A percentile compares a stretch with the other conserved stretches of the same genome.
Conservation (phyloP, 2,888 invertebrate species). For the Aquatica leii region DNA sequence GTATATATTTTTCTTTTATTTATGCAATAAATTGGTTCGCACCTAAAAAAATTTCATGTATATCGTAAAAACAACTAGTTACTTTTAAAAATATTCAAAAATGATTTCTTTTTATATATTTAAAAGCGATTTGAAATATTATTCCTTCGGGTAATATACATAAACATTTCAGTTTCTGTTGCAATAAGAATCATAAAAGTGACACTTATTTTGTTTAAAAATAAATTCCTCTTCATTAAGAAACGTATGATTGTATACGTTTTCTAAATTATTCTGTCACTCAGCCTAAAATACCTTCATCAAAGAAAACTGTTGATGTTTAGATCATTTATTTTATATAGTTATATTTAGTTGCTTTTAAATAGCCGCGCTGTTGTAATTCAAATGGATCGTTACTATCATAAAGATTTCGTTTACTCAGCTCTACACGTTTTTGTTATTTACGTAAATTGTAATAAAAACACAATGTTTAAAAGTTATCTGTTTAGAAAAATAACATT, state of each 20-base stretch:
- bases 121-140: too few relatives aligned
- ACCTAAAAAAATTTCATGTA: too few relatives aligned
- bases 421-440: background rate
- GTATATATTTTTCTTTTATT: too few relatives aligned
- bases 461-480: too few relatives aligned
- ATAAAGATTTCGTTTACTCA: background rate
- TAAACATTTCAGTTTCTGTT: too few relatives aligned
- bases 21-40: too few relatives aligned
- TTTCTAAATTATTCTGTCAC: constrained; percentile 11
- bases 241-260: constrained; percentile 1
- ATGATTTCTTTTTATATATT: too few relatives aligned
- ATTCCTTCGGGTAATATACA: too few relatives aligned
- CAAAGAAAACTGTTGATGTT: constrained; percentile 11
- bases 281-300: constrained; percentile 9
- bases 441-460: too few relatives aligned
- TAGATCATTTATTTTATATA: constrained; percentile 7
- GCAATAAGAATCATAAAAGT: background rate
- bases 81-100: too few relatives aligned
- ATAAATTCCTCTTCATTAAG: constrained; percentile 4
- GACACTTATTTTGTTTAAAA: constrained; percentile 8
- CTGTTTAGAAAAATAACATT: too few relatives aligned
- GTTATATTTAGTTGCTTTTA: constrained; percentile 9
- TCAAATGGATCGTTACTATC: background rate
- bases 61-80: too few relatives aligned
- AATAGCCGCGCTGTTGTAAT: constrained; percentile 1